A percentile compares a stretch with the other conserved stretches of the same genome.
phyloP scores from a whole-genome alignment of 2,113 vertebrate genomes.

The Dendrocopos noguchii region DNA sequence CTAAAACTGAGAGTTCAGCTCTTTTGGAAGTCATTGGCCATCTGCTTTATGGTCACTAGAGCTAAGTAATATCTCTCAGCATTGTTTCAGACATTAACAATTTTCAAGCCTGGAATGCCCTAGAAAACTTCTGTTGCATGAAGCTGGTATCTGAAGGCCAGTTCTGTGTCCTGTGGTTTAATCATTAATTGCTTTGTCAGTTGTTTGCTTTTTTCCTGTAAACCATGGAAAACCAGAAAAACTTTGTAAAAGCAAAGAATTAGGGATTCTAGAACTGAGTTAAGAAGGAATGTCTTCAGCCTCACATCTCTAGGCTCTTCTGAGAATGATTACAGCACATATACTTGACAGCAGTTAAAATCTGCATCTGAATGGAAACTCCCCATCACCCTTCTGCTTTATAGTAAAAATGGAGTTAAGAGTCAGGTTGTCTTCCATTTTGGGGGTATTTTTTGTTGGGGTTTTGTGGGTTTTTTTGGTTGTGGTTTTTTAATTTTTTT shows the following conservation, averaged over 20 bases:
- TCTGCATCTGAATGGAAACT: not conserved
- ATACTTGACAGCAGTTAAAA: not conserved
- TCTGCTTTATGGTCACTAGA: not conserved
- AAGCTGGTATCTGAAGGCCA: not conserved
- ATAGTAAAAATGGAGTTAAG: not conserved
- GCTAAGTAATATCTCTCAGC: not conserved
- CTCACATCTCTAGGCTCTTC: not conserved
- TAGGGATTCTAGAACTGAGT: not conserved
- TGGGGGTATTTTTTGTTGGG: too few species aligned
- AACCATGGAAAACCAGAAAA: not conserved
- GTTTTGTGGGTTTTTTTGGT: too few species aligned
- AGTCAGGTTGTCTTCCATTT: not conserved
- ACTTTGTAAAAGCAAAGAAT: not conserved
- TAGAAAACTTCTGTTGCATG: not conserved
- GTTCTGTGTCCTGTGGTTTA: not conserved
- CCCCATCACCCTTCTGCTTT: not conserved
- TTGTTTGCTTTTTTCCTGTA: not conserved
- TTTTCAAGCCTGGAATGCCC: not conserved
- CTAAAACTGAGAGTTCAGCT: not conserved
- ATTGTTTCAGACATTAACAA: not conserved
- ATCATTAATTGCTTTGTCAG: not conserved
- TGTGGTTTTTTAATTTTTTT: too few species aligned
- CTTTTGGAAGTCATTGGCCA: not conserved
- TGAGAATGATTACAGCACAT: not conserved
- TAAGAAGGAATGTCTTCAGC: not conserved